Percentiles rank a stretch among this genome's conserved stretches.
phyloP scores from a whole-genome alignment of 37 sponge, comb jelly and placozoan genomes.

The Crambe crambe region DNA sequence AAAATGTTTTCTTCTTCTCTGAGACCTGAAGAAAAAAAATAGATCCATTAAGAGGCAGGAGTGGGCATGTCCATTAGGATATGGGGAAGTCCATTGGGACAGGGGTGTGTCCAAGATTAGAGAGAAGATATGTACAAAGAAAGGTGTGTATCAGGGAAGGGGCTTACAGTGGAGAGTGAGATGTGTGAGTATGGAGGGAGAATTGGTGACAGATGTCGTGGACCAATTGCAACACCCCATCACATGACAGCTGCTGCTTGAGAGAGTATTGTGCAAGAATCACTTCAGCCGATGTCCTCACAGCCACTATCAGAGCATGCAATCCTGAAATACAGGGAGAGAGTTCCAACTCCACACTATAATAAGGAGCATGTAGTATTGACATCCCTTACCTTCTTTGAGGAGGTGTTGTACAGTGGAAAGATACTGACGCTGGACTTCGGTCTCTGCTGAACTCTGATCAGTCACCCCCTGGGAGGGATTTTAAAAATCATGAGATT shows the following conservation, averaged over 20 bases:
- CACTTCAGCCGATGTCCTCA: constrained; percentile 1
- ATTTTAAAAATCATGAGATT: not conserved
- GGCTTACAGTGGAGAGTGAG: constrained; percentile 4
- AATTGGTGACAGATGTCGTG: not conserved
- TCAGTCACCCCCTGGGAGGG: no score
- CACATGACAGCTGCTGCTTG: constrained; percentile 33
- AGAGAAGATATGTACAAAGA: no score
- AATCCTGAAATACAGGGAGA: constrained; percentile 2
- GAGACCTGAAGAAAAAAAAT: not conserved
- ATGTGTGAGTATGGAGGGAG: not conserved
- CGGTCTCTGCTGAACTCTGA: not conserved
- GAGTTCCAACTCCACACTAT: not conserved
- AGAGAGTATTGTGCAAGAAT: constrained; percentile 22
- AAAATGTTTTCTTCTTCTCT: not conserved
- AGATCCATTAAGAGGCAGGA: no score
- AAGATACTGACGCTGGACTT: constrained; percentile 23
- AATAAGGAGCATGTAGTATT: not conserved
- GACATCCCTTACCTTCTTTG: constrained; percentile 20
- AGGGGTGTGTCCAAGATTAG: no score
- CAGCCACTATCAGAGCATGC: not conserved
- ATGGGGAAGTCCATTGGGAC: no score
- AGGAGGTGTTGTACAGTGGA: constrained; percentile 36
- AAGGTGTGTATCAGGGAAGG: not conserved
- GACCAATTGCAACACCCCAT: constrained; percentile 22
- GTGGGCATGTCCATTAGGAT: no score